phyloP scores from a whole-genome alignment of 1,140 invertebrate genomes.

The Sweltsa coloradensis region DNA sequence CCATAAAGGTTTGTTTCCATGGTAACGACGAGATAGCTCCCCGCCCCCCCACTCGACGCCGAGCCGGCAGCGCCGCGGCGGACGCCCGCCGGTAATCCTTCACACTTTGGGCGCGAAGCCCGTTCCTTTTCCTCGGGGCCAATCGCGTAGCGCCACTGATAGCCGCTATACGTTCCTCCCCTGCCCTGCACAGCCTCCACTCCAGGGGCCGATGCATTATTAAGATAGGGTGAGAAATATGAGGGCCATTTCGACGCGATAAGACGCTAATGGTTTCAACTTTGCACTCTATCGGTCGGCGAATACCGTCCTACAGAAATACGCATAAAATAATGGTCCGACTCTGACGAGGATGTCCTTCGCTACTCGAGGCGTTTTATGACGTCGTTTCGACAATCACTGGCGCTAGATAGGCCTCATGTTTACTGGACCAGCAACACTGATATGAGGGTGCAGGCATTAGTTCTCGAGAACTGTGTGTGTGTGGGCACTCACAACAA shows the following conservation, averaged over 20 bases:
- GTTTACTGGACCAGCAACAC: no score
- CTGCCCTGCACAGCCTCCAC: no score
- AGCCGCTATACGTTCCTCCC: no score
- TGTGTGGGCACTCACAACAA: constrained; percentile 12
- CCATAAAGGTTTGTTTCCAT: no score
- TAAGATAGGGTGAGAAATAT: constrained; percentile 17
- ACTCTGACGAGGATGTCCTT: no score
- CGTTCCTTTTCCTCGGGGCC: constrained; percentile 8
- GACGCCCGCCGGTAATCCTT: constrained; percentile 5
- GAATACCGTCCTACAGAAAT: no score
- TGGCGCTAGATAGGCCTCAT: no score
- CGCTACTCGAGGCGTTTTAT: constrained; percentile 6
- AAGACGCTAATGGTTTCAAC: constrained; percentile 18
- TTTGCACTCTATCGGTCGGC: constrained; percentile 15
- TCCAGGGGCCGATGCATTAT: constrained; percentile 12
- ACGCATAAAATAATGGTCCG: constrained; percentile 14
- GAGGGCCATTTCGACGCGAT: constrained; percentile 13
- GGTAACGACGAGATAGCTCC: not conserved
- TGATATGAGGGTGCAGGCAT: no score
- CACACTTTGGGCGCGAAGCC: constrained; percentile 10
- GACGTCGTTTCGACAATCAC: constrained; percentile 1
- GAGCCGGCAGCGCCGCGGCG: not conserved
- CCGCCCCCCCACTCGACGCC: not conserved
- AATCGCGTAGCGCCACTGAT: not conserved
- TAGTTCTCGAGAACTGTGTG: no score